These are phyloP conservation scores for Metopolophium dirhodum DNA, from an alignment of 1,140 invertebrate genomes.

Conservation along the genomic window DNA sequence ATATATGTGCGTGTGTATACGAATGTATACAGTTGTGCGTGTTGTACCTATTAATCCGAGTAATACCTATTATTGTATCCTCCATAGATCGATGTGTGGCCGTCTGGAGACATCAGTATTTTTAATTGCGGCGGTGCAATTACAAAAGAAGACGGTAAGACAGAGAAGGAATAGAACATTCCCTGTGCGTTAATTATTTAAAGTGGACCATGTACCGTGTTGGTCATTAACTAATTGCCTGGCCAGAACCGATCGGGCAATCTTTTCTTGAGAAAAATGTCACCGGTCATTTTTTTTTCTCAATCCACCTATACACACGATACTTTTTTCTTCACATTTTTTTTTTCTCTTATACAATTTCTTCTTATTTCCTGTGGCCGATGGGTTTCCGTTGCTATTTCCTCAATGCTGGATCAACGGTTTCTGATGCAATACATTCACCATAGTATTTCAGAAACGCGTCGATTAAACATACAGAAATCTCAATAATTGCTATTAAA, in stretches of 20 bases:
- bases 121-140: constrained; percentile 53
- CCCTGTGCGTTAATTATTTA: constrained; percentile 52
- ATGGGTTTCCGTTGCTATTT: constrained; percentile 29
- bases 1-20: not conserved
- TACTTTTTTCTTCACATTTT: not conserved
- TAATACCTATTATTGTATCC: not conserved
- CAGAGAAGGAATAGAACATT: constrained; percentile 1
- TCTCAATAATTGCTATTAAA: not conserved
- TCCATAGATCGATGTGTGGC: constrained; percentile 29
- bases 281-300: constrained; percentile 35
- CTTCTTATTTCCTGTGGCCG: constrained; percentile 29
- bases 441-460: not conserved
- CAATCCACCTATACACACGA: not conserved
- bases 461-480: not conserved
- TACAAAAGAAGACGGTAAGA: constrained; percentile 26
- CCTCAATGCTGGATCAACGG: not conserved
- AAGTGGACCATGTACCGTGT: constrained; percentile 32
- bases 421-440: not conserved
- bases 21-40: not conserved
- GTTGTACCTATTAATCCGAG: not conserved
- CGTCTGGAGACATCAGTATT: constrained; percentile 23
- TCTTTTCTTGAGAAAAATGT: constrained; percentile 57
- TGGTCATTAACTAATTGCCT: constrained; percentile 47
- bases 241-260: not conserved
- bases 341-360: not conserved